Evolutionary conservation across 2,888 invertebrate species (phyloP).

Genomic region (Pharmacophagus antenor): DNA sequence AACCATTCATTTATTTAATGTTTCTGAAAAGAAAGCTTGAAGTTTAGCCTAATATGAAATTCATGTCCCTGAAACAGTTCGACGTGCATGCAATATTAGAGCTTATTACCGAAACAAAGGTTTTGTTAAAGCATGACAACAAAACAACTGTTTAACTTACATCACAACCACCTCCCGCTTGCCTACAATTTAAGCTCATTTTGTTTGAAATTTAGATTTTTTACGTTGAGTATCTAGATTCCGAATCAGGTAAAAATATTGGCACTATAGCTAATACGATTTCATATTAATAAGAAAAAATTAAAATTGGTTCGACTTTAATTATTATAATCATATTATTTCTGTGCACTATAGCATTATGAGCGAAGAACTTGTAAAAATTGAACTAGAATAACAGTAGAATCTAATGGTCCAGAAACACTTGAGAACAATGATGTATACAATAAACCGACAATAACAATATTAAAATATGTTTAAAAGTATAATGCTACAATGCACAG

Average conservation of each 20-base stretch:
- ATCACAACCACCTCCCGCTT: slow-evolving; percentile 62
- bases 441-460: slow-evolving; percentile 23
- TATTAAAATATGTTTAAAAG: slow-evolving; percentile 15
- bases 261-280: slow-evolving; percentile 46
- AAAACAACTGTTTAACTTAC: slow-evolving; percentile 33
- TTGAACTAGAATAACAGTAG: slow-evolving; percentile 14
- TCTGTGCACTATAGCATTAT: slow-evolving; percentile 25
- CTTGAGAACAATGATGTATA: slow-evolving; percentile 2
- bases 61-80: slow-evolving; percentile 40
- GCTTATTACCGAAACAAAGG: slow-evolving; percentile 45
- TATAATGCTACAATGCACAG: slow-evolving; percentile 17
- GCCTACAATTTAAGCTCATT: slow-evolving; percentile 60
- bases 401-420: slow-evolving; percentile 5
- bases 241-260: slow-evolving; percentile 45
- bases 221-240: slow-evolving; percentile 36
- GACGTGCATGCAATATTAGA: slow-evolving; percentile 44
- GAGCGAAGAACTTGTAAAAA: slow-evolving; percentile 18
- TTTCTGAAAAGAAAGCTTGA: background rate
- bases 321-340: slow-evolving; percentile 22
- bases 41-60: background rate
- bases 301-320: slow-evolving; percentile 29
- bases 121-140: slow-evolving; percentile 15
- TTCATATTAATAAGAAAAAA: slow-evolving; percentile 28
- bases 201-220: slow-evolving; percentile 45
- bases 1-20: too few relatives aligned